A percentile compares a stretch with the other conserved stretches of the same genome.
Evolutionary conservation across 2,888 invertebrate species (phyloP).

Genomic region (Uloborus plumipes): DNA sequence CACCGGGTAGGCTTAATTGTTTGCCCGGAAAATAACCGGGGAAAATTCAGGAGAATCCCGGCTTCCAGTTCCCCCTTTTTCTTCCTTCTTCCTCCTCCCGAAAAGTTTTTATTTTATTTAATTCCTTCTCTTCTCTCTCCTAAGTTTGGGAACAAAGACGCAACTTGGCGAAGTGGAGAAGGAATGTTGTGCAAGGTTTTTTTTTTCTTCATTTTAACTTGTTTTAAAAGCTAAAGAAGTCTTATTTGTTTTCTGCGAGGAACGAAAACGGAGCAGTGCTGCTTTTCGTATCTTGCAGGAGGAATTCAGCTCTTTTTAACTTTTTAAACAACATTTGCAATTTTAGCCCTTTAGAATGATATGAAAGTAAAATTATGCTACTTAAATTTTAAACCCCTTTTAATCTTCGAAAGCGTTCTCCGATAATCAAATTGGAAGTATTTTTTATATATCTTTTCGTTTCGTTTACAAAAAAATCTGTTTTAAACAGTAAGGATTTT

Average conservation of each 20-base stretch:
- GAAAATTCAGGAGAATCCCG: too few species aligned
- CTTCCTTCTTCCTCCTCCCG: constrained; percentile 12
- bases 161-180: constrained; percentile 20
- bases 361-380: too few species aligned
- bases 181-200: neutral
- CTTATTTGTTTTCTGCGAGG: constrained; percentile 20
- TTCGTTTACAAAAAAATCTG: too few species aligned
- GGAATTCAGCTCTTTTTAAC: too few species aligned
- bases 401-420: too few species aligned
- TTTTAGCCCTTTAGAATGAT: too few species aligned
- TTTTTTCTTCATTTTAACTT: constrained; percentile 22
- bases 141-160: constrained; percentile 32
- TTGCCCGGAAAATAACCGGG: constrained; percentile 59
- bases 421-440: too few species aligned
- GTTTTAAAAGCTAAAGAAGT: constrained; percentile 36
- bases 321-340: too few species aligned
- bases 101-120: constrained; percentile 17
- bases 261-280: neutral
- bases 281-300: too few species aligned
- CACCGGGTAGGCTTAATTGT: constrained; percentile 47
- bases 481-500: too few species aligned
- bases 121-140: neutral
- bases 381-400: too few species aligned
- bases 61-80: constrained; percentile 2
- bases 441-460: too few species aligned